Base-by-base conservation (phyloP, 2,113 vertebrate genomes). In the Desmodus rotundus region DNA sequence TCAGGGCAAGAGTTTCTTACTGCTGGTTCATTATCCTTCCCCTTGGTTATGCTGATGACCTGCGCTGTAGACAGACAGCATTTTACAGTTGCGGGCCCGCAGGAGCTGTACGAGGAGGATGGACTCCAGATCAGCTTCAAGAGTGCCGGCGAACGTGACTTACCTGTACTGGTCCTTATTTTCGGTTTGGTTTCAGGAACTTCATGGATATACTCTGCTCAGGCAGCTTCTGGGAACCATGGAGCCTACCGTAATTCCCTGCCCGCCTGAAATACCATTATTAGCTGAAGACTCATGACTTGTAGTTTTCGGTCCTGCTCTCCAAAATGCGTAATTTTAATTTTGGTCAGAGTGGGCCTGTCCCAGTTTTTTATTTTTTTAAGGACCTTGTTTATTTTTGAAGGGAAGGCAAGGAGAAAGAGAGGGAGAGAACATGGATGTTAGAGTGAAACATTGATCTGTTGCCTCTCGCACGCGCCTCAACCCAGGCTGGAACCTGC, bases 221-320 rank as follows among this genome's bases (percentile, higher is more conserved):
- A 38, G 2, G 31, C 4, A 9, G 22, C 70, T 73, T 63, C 14
- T 50, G 74, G 72, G 87, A 92, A 80, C 63, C 61, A 0, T 12
- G 14, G 80, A 70, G 33, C 50, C 33, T 4, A 13, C 70, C 41
- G 26, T 24, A 3, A 7, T n/a, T 16, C 5, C 65, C 12, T 4
- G 2, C 45, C 56, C 0, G 11, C 31, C 15, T 16, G 0, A 3
- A 3, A 43, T 12, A 28, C 3, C 58, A 9, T 61, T 6, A 26
- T 56, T 58, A 78, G 68, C 38, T 8, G 1, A 50, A 86, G 73
- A 81, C 73, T 85, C 47, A 1, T 5, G 13, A 38, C 70, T 83
- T 26, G 17, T 26, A 15, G 33, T 16, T 72, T 92, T 54, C 19
- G 58, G 54, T 24, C 50, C 28, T 58, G 67, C 16, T 43, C 15